Conservation (phyloP, 2,797 vertebrate genomes). For the Hybognathus amarus region DNA sequence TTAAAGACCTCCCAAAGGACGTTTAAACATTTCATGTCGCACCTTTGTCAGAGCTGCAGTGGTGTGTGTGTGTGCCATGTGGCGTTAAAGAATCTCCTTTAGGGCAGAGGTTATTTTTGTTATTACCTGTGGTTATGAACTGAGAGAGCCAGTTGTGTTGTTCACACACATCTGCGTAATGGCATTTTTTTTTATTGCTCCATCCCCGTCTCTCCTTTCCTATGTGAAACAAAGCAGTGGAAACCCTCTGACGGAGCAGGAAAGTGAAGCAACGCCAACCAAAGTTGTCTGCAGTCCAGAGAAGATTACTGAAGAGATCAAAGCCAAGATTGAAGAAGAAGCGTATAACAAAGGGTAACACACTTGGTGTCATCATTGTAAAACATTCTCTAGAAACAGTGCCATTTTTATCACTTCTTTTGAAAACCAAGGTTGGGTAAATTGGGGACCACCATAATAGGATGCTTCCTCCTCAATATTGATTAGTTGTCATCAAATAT, state of each 20-base stretch:
- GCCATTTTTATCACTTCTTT: neutral
- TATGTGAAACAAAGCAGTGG: slow-evolving; percentile 83
- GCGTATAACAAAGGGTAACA: slow-evolving; percentile 89
- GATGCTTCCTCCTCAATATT: neutral
- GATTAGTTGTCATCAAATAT: neutral
- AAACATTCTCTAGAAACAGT: slow-evolving; percentile 1
- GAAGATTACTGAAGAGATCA: slow-evolving; percentile 86
- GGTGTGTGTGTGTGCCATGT: slow-evolving; percentile 8
- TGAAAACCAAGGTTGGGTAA: neutral
- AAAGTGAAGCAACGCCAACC: slow-evolving; percentile 76
- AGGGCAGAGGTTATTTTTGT: slow-evolving; percentile 47
- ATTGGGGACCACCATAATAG: neutral
- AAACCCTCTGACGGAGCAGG: slow-evolving; percentile 83
- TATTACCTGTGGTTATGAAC: slow-evolving; percentile 30
- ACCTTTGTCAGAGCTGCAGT: slow-evolving; percentile 42
- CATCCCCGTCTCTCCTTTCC: slow-evolving; percentile 71
- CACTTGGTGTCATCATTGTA: neutral
- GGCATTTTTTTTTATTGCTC: slow-evolving; percentile 32
- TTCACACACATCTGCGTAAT: slow-evolving; percentile 50
- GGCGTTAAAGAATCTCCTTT: slow-evolving; percentile 44
- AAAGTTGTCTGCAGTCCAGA: slow-evolving; percentile 78
- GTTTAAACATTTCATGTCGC: slow-evolving; percentile 37
- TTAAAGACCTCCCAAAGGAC: slow-evolving; percentile 43
- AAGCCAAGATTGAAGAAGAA: slow-evolving; percentile 93
- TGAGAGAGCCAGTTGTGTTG: slow-evolving; percentile 33